A percentile compares a stretch with the other conserved stretches of the same genome.
These are phyloP conservation scores for Cossypha polioptera DNA, from an alignment of 2,797 vertebrate species.

Conservation along the genomic window DNA sequence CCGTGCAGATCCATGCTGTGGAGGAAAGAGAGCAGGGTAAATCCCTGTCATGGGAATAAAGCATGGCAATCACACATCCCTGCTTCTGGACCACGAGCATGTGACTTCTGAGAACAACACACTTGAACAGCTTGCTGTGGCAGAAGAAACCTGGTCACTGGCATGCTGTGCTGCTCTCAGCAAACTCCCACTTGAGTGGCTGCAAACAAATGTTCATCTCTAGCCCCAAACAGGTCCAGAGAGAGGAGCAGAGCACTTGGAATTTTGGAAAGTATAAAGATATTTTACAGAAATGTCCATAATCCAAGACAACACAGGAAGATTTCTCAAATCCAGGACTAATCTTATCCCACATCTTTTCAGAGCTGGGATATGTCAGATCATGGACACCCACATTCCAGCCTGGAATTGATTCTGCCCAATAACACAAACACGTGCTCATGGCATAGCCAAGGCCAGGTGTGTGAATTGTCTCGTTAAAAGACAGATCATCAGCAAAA, in stretches of 20 bases:
- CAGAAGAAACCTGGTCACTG: background rate
- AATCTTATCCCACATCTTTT: background rate
- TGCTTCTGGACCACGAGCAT: fast-evolving
- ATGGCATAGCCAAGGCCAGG: background rate
- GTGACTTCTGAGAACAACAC: background rate
- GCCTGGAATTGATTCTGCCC: background rate
- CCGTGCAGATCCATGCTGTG: conserved; percentile 79
- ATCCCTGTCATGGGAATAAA: background rate
- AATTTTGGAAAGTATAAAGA: background rate
- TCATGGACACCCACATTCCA: background rate
- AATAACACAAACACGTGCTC: background rate
- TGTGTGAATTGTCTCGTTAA: background rate
- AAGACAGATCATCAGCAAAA: background rate
- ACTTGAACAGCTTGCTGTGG: fast-evolving
- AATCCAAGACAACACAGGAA: background rate
- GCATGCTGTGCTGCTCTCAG: too few species aligned
- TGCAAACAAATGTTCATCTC: background rate
- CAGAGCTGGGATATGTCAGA: background rate
- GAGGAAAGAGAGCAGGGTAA: background rate
- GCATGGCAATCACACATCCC: background rate
- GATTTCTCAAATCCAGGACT: background rate
- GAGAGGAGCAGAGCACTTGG: background rate
- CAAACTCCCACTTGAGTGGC: fast-evolving
- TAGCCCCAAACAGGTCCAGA: background rate
- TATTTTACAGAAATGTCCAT: background rate